These are phyloP conservation scores for Zootoca vivipara DNA, from an alignment of 2,113 vertebrate genomes.

Conservation along the genomic window DNA sequence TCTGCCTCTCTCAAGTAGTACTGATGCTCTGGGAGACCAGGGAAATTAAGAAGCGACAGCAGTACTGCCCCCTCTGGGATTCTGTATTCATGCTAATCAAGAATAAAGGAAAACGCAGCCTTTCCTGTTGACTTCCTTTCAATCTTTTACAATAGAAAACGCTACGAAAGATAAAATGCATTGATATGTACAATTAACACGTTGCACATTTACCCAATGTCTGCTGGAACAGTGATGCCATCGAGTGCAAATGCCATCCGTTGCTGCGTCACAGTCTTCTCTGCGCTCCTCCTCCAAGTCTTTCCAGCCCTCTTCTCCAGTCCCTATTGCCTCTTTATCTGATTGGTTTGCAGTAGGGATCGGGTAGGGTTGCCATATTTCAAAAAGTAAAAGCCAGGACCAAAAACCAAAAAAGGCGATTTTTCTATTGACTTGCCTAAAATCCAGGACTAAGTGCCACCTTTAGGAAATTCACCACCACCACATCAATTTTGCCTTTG, in stretches of 20 bases:
- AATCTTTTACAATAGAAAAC: not conserved
- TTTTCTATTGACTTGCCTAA: too few relatives aligned
- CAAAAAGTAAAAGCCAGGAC: too few relatives aligned
- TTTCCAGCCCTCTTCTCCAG: too few relatives aligned
- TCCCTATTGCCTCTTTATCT: too few relatives aligned
- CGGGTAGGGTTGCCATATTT: too few relatives aligned
- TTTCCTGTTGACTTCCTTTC: not conserved
- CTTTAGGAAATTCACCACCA: too few relatives aligned
- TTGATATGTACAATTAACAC: not conserved
- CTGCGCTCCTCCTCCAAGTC: too few relatives aligned
- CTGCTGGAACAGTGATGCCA: not conserved
- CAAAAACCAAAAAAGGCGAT: too few relatives aligned
- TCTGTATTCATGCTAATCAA: not conserved
- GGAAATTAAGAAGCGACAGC: not conserved
- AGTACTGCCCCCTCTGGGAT: not conserved
- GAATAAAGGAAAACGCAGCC: not conserved
- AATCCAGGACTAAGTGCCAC: too few relatives aligned
- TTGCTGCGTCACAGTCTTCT: too few relatives aligned
- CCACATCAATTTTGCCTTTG: too few relatives aligned
- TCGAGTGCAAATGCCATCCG: not conserved
- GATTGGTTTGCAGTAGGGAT: too few relatives aligned
- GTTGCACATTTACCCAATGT: not conserved
- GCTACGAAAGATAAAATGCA: not conserved
- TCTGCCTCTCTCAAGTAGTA: not conserved
- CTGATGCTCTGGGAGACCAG: not conserved